Evolutionary conservation across 2,888 invertebrate species (phyloP), one percentile per base, ranked within the genome.

Genomic region (Eupeodes luniger): DNA sequence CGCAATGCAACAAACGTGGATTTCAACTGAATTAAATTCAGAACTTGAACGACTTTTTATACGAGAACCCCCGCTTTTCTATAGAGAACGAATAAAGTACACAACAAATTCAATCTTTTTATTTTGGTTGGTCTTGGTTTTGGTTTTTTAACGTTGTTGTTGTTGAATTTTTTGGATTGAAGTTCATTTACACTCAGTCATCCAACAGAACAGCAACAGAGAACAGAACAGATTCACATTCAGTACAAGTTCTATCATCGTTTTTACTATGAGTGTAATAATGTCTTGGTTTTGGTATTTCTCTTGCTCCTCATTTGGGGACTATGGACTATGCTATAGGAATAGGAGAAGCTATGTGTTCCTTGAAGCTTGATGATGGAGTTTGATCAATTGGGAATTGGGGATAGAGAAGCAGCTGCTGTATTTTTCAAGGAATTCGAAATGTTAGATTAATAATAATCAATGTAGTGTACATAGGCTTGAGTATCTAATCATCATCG

Each of bases 1-100:
- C 90, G 93, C 90, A 92, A 93, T 93, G 93, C 92, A 92, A 93
- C 93, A 92, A 92, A 92, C 92, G 92, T 92, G 93, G 92, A 92
- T 92, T 91, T 91, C 91, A 91, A 93, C 93, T 93, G 91, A 91
- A 85, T 78, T 88, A 69, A 74, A 66, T 88, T 69, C 81, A 78
- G 85, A 88, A 85, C 36, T 74, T 75, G 77, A 57, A 74, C 81
- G 85, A 85, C 81, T 88, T 88, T 88, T 88, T 88, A 88, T 88
- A 88, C 81, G 67, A 78, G 40, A 44, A 55, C 81, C 81, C 87
- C 88, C 81, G 85, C 81, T 69, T 70, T 44, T 55, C 19, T 77
- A 19, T 55, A 5, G 40, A 47, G 81, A 61, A 82, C 67, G 70
- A 72, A 72, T 72, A 47, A 59, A 70, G 55, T 49, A 69, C 36